These are phyloP conservation scores for Pterobdella sp. DNA, from an alignment of 2,888 invertebrate species.

Conservation along the genomic window DNA sequence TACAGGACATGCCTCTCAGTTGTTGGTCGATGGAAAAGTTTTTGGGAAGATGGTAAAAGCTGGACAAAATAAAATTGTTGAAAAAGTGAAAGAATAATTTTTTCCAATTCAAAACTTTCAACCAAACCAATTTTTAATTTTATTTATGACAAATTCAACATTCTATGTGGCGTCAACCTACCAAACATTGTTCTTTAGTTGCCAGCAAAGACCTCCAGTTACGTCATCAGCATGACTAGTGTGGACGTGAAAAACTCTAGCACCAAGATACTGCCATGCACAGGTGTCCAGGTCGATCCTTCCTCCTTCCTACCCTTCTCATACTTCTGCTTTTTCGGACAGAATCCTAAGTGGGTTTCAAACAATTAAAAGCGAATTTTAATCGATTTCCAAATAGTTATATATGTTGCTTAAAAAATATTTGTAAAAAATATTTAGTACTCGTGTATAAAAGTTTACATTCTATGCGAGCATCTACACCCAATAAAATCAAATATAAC, in stretches of 20 bases:
- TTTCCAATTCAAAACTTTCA: neutral
- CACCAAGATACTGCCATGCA: constrained; percentile 46
- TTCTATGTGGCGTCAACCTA: neutral
- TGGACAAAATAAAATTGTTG: constrained; percentile 45
- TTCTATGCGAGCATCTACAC: too few species aligned
- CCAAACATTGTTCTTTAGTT: constrained; percentile 41
- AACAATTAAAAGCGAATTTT: too few species aligned
- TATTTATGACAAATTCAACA: neutral
- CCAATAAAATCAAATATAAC: too few species aligned
- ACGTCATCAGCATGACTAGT: constrained; percentile 48
- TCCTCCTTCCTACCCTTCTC: constrained; percentile 49
- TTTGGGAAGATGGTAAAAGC: constrained; percentile 49
- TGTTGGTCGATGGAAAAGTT: constrained; percentile 51
- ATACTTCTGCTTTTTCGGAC: constrained; percentile 48
- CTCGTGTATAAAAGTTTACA: too few species aligned
- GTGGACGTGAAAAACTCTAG: constrained; percentile 45
- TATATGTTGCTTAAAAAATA: too few species aligned
- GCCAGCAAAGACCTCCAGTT: constrained; percentile 44
- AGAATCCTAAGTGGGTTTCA: constrained; percentile 33
- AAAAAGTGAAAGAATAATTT: constrained; percentile 43
- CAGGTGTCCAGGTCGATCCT: constrained; percentile 47
- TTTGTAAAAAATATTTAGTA: too few species aligned
- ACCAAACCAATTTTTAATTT: neutral
- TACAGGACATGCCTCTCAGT: constrained; percentile 47
- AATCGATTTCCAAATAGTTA: too few species aligned